A percentile compares a stretch with the other conserved stretches of the same genome.
These are phyloP conservation scores for Eleginops maclovinus DNA, from an alignment of 2,113 vertebrate species.

Conservation along the genomic window DNA sequence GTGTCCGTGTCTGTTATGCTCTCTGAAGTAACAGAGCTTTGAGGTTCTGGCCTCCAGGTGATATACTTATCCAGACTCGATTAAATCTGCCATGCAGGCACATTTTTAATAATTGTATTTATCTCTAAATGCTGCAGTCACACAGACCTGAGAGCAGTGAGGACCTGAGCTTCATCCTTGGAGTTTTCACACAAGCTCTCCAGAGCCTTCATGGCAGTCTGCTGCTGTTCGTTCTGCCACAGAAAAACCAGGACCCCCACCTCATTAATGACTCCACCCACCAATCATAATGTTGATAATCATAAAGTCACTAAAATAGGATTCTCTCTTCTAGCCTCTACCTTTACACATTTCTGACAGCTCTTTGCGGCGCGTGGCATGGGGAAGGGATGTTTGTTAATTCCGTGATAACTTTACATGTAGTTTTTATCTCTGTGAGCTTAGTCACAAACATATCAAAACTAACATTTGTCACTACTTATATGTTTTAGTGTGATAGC, in stretches of 20 bases:
- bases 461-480: not conserved
- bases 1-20: not conserved
- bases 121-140: not conserved
- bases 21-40: not conserved
- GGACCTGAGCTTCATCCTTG: constrained; percentile 81
- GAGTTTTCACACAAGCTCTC: constrained; percentile 87
- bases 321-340: constrained; percentile 1
- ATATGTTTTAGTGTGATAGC: not conserved
- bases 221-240: constrained; percentile 87
- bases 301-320: constrained; percentile 10
- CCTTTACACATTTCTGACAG: not conserved
- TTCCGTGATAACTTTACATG: no score
- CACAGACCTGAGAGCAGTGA: constrained; percentile 89
- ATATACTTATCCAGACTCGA: not conserved
- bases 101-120: not conserved
- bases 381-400: no score
- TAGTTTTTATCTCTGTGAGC: not conserved
- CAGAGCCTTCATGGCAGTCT: constrained; percentile 87
- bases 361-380: not conserved
- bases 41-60: not conserved
- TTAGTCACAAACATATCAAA: not conserved
- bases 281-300: constrained; percentile 13
- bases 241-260: constrained; percentile 47
- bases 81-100: not conserved
- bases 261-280: constrained; percentile 14